Evolutionary conservation across 2,888 invertebrate species (phyloP), one percentile per base, ranked within the genome.

Genomic region (Andrena marginata): DNA sequence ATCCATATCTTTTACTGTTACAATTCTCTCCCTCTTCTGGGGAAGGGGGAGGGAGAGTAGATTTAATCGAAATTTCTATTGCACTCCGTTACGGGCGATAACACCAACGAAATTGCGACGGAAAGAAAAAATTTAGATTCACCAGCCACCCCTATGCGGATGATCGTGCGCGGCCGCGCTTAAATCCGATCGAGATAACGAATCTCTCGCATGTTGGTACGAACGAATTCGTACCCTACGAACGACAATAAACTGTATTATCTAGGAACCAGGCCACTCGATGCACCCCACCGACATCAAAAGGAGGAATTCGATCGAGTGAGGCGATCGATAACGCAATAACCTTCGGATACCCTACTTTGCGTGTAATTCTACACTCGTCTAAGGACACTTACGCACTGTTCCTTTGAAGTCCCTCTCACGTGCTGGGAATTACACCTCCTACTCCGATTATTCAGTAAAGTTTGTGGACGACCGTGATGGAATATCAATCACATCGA

Each of bases 121-220:
- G 42, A 65, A 65, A 7, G 56, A 23, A 51, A 59, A 74, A 70
- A 42, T 71, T 54, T 4, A 20, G 31, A 54, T 73, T 77, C 23
- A 67, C 23, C 20, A 35, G 35, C 10, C 56, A 29, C 69, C 72
- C 70, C 68, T 62, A 60, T 68, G 64, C 51, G 74, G 49, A 75
- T 71, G 84, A 84, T 86, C 80, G 72, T 80, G 75, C 77, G 63
- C 81, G 76, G 77, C 85, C 84, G 85, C 84, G 74, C 84, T 88
- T 80, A 86, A 90, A 87, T 85, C 84, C 76, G 86, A 89, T 89
- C 88, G 82, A 89, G 90, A 91, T 91, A 91, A 91, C 87, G 87
- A 86, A 79, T 84, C 79, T 78, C 72, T 77, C 74, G 54, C 51
- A 67, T 71, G 73, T 54, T n/a, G 29, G 48, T 77, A 75, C 77